A percentile compares a stretch with the other conserved stretches of the same genome.
phyloP scores from a whole-genome alignment of 2,888 invertebrate genomes.

The Zaprionus obscuricornis region DNA sequence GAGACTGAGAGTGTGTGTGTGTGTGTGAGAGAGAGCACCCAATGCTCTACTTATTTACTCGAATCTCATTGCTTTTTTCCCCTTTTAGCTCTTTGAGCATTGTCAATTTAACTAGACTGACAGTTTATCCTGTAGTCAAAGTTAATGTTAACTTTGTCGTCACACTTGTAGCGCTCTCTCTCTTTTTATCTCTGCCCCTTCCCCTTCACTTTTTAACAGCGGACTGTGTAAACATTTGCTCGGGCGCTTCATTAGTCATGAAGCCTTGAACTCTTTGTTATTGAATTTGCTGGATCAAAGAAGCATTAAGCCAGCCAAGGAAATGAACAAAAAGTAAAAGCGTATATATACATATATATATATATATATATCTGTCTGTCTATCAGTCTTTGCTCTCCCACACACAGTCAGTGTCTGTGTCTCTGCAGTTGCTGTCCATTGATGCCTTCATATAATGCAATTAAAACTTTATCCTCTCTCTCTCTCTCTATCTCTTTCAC shows the following conservation, averaged over 20 bases:
- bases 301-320: conserved; percentile 33
- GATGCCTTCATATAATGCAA: conserved; percentile 1
- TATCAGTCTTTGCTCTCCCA: too few relatives aligned
- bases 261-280: conserved; percentile 62
- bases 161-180: conserved; percentile 10
- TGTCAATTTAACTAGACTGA: conserved; percentile 4
- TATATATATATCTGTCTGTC: too few relatives aligned
- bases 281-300: conserved; percentile 62
- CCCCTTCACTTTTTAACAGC: conserved; percentile 1
- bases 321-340: conserved; percentile 48
- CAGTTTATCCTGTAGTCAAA: conserved; percentile 14
- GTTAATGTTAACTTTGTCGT: conserved; percentile 28
- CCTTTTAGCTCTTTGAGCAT: conserved; percentile 8
- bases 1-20: too few relatives aligned
- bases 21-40: too few relatives aligned
- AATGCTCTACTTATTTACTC: conserved; percentile 2
- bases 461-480: conserved; percentile 9
- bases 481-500: neutral
- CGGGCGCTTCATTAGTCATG: conserved; percentile 50
- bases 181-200: neutral
- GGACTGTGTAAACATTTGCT: conserved; percentile 42
- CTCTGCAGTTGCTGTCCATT: too few relatives aligned
- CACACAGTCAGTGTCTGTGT: too few relatives aligned
- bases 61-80: neutral
- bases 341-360: too few relatives aligned